Percentiles rank a stretch among this genome's conserved stretches.
These are phyloP conservation scores for Oryctes rhinoceros DNA, from an alignment of 1,140 invertebrate species.

Conservation along the genomic window DNA sequence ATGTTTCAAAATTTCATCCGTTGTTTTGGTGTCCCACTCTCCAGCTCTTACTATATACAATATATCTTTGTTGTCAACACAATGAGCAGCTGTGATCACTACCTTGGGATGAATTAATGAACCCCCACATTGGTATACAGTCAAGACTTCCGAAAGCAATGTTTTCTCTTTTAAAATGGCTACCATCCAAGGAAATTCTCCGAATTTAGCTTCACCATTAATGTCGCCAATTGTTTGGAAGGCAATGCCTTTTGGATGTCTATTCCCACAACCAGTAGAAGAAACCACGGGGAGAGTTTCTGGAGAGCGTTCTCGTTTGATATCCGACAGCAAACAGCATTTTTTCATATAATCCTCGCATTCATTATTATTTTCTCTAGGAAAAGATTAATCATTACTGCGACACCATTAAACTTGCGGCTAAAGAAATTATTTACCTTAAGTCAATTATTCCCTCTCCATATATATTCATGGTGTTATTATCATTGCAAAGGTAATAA, in stretches of 20 bases:
- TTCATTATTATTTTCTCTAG: conserved; percentile 59
- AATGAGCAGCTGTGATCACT: conserved; percentile 78
- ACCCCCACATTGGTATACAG: conserved; percentile 72
- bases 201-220: conserved; percentile 72
- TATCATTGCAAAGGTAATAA: conserved; percentile 20
- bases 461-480: conserved; percentile 55
- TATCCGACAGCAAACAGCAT: conserved; percentile 66
- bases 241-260: conserved; percentile 71
- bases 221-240: conserved; percentile 71
- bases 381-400: conserved; percentile 48
- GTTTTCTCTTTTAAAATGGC: conserved; percentile 73
- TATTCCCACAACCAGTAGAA: conserved; percentile 66
- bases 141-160: conserved; percentile 55
- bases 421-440: conserved; percentile 57
- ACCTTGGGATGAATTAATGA: conserved; percentile 76
- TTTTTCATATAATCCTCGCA: conserved; percentile 72
- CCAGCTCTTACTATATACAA: conserved; percentile 71
- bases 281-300: conserved; percentile 48
- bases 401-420: too few relatives aligned
- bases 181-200: conserved; percentile 86
- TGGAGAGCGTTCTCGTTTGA: conserved; percentile 52
- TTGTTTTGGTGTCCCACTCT: conserved; percentile 83
- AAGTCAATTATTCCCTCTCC: conserved; percentile 79
- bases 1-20: conserved; percentile 74
- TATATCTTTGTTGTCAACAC: conserved; percentile 60